phyloP scores from a whole-genome alignment of 1,140 invertebrate genomes.

The Coboldia fuscipes region DNA sequence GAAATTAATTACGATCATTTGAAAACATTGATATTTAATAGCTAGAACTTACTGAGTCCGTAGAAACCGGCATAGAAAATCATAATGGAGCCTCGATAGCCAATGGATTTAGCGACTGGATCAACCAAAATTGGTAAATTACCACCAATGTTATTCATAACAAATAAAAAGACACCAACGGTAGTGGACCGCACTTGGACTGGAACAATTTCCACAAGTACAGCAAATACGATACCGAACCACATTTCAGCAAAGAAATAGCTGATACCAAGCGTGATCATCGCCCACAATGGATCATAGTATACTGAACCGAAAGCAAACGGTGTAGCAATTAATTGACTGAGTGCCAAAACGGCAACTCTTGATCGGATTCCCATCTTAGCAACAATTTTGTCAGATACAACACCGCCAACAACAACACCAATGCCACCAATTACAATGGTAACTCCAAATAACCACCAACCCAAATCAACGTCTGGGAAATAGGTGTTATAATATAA shows the following conservation, averaged over 20 bases:
- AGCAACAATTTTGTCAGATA: slow-evolving; percentile 75
- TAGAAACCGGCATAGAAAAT: slow-evolving; percentile 75
- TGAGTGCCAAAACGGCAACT: slow-evolving; percentile 60
- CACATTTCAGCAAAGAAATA: slow-evolving; percentile 81
- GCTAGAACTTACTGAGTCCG: slow-evolving; percentile 45
- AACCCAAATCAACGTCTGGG: slow-evolving; percentile 65
- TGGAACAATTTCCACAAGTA: slow-evolving; percentile 72
- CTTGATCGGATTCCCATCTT: slow-evolving; percentile 69
- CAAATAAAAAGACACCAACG: slow-evolving; percentile 67
- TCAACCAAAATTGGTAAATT: slow-evolving; percentile 73
- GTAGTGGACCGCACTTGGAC: slow-evolving; percentile 56
- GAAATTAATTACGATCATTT: not conserved
- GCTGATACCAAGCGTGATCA: slow-evolving; percentile 63
- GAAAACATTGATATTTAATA: not conserved
- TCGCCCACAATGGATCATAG: slow-evolving; percentile 59
- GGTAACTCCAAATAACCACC: slow-evolving; percentile 71
- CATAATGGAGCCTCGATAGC: slow-evolving; percentile 61
- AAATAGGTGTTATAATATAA: slow-evolving; percentile 72
- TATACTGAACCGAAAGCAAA: slow-evolving; percentile 76
- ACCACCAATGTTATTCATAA: slow-evolving; percentile 87
- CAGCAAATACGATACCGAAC: slow-evolving; percentile 78
- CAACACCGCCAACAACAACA: slow-evolving; percentile 66
- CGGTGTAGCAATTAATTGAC: slow-evolving; percentile 67
- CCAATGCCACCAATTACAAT: slow-evolving; percentile 53
- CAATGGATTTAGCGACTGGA: slow-evolving; percentile 53